A percentile compares a stretch with the other conserved stretches of the same genome.
Conservation (phyloP, 2,113 vertebrate species). For the Chamaea fasciata region DNA sequence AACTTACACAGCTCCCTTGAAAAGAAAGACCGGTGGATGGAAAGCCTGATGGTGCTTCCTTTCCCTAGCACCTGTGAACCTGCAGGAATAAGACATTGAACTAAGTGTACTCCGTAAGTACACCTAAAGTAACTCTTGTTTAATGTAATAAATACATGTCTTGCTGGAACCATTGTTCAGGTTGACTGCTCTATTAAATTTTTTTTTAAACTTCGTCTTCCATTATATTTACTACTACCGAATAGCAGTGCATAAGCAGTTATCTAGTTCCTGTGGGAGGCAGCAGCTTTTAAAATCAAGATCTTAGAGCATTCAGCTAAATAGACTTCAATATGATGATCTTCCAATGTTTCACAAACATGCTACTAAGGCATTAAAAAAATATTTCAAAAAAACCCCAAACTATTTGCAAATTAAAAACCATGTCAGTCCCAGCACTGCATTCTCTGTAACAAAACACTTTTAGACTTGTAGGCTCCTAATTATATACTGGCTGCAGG, state of each 20-base stretch:
- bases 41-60: background rate
- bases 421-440: background rate
- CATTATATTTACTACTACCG: background rate
- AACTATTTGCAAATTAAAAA: background rate
- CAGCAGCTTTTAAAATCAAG: background rate
- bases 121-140: background rate
- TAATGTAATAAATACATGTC: background rate
- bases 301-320: background rate
- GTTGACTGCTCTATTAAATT: background rate
- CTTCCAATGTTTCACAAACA: background rate
- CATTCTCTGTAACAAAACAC: background rate
- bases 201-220: background rate
- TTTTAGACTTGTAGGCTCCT: background rate
- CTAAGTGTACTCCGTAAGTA: accelerated
- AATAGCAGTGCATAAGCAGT: background rate
- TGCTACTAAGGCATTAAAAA: background rate
- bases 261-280: background rate
- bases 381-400: background rate
- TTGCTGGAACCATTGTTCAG: background rate
- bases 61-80: background rate
- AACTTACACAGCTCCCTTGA: background rate
- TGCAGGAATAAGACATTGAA: background rate
- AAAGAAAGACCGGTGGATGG: background rate
- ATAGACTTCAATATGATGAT: background rate
- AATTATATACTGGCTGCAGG: background rate